A percentile compares a stretch with the other conserved stretches of the same genome.
phyloP scores from a whole-genome alignment of 2,888 invertebrate species.

The Caenorhabditis wallacei region DNA sequence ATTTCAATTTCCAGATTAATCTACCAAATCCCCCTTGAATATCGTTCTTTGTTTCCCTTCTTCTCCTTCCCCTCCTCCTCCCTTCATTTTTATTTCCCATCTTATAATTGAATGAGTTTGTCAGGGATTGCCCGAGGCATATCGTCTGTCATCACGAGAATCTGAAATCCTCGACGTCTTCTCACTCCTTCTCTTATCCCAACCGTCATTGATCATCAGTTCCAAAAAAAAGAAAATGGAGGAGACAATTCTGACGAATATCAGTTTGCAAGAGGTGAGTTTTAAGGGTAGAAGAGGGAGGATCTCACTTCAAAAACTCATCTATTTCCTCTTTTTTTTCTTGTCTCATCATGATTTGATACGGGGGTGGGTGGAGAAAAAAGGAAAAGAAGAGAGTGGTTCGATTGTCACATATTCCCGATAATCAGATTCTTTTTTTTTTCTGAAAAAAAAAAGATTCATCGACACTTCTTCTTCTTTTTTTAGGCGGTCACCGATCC shows the following conservation, averaged over 20 bases:
- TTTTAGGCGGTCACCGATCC: slow-evolving; percentile 62
- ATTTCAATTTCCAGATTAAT: not conserved
- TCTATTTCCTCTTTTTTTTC: slow-evolving; percentile 31
- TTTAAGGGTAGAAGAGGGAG: not conserved
- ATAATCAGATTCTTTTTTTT: slow-evolving; percentile 46
- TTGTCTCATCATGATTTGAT: slow-evolving; percentile 22
- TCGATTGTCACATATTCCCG: slow-evolving; percentile 28
- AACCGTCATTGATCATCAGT: slow-evolving; percentile 23
- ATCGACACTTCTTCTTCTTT: slow-evolving; percentile 27
- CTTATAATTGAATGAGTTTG: slow-evolving; percentile 52
- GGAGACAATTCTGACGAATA: slow-evolving; percentile 52
- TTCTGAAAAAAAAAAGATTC: slow-evolving; percentile 14
- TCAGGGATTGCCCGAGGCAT: slow-evolving; percentile 48
- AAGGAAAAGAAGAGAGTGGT: slow-evolving; percentile 8
- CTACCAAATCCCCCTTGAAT: not conserved
- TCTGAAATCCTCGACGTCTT: slow-evolving; percentile 30
- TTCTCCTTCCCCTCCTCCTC: not conserved
- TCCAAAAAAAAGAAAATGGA: slow-evolving; percentile 3
- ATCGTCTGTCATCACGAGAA: slow-evolving; percentile 54
- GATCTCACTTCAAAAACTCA: slow-evolving; percentile 60
- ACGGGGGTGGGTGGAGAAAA: slow-evolving; percentile 27
- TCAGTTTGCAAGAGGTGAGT: slow-evolving; percentile 59
- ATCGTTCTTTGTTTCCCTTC: slow-evolving; percentile 2
- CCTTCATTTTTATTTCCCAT: slow-evolving; percentile 4
- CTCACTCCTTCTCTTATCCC: slow-evolving; percentile 16